Conservation (phyloP, 2,888 invertebrate species). For the Leucania comma region DNA sequence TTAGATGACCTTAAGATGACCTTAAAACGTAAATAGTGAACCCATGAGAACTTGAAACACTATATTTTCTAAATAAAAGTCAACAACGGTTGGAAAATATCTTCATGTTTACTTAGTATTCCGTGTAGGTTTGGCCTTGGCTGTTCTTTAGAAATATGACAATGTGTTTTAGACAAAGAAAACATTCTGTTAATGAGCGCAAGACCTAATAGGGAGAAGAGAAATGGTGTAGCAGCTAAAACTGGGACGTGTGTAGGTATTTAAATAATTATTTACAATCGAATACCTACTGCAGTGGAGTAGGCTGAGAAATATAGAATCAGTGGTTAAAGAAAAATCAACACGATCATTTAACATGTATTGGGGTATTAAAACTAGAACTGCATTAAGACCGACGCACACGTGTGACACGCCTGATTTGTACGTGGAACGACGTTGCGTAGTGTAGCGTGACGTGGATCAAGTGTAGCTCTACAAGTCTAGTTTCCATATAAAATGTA, state of each 20-base stretch:
- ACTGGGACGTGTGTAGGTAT: not conserved
- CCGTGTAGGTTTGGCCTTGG: constrained; percentile 32
- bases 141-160: constrained; percentile 39
- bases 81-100: not conserved
- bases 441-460: too few relatives aligned
- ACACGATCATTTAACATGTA: not conserved
- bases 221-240: not conserved
- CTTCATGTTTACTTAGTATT: constrained; percentile 14
- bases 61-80: not conserved
- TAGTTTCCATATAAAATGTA: too few relatives aligned
- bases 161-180: constrained; percentile 38
- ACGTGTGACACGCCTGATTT: too few relatives aligned
- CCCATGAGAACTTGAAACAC: not conserved
- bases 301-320: not conserved
- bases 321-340: too few relatives aligned
- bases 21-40: not conserved
- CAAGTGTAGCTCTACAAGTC: too few relatives aligned
- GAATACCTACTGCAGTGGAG: not conserved
- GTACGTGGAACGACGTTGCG: too few relatives aligned
- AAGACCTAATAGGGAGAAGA: constrained; percentile 16
- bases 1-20: not conserved
- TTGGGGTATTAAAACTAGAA: too few relatives aligned
- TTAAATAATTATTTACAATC: not conserved
- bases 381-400: too few relatives aligned
- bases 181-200: constrained; percentile 43